Evolutionary conservation across 2,888 invertebrate genomes (phyloP), one percentile per base, ranked within the genome.

Genomic region (Drosophila stalkeri): DNA sequence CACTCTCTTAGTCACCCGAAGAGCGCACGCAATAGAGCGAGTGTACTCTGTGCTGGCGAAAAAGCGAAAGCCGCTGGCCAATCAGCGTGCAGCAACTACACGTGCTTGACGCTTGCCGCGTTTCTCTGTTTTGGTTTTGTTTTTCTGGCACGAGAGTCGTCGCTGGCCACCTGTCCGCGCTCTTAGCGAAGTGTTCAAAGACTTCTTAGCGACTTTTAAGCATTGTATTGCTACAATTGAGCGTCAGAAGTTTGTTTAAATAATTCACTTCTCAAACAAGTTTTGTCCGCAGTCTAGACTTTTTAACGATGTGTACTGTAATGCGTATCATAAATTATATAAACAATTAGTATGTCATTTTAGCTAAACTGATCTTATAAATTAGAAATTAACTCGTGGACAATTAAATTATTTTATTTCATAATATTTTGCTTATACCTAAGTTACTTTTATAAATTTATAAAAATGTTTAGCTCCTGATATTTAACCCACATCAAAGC

Each of bases 61-160:
- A 87, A 87, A 87, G 86, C 88, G 89, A 86, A 86, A 86, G 86
- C 86, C 75, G 46, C 31, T 64, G 70, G 47, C 90, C 90, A 86
- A 86, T 89, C 83, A 73, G 61, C 70, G 20, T 23, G 6, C 39
- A 16, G 57, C 52, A 87, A 85, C 39, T 82, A 80, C 86, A 86
- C 86, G 86, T 86, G 86, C 87, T 89, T 78, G 72, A 12, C 35
- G 55, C 56, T 73, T 62, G 51, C 20, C 59, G 60, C 67, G n/a
- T 39, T 78, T 89, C 86, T 89, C 90, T 87, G 86, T 87, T 87
- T 88, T 87, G 86, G 66, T 89, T 87, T 89, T 63, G 55, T 23
- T 35, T 35, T 33, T 52, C 47, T 7, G 46, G 27, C 44, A 54
- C 41, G 55, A 70, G 65, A 62, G 65, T 56, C 33, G 41, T 47